Percentiles rank a stretch among this genome's conserved stretches.
These are phyloP conservation scores for Diceros bicornis DNA, from an alignment of 2,797 vertebrate species.

Conservation along the genomic window DNA sequence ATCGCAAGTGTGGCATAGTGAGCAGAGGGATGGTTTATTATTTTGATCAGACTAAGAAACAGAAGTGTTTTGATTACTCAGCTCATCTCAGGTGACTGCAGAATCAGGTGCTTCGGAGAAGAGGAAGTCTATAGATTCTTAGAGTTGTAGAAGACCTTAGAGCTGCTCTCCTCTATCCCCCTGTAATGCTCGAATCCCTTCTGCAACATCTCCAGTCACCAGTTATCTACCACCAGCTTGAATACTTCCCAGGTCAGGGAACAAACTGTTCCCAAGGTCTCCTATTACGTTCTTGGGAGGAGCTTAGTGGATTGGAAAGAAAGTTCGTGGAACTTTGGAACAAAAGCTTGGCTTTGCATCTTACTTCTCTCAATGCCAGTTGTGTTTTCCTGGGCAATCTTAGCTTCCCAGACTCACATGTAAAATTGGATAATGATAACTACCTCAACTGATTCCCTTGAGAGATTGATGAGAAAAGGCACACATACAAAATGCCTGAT, in stretches of 20 bases:
- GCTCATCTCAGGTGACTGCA: not conserved
- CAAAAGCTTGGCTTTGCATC: not conserved
- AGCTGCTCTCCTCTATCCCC: not conserved
- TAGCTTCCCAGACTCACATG: not conserved
- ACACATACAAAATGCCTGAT: not conserved
- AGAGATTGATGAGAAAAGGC: conserved; percentile 40
- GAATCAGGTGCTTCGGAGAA: not conserved
- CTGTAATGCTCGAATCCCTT: not conserved
- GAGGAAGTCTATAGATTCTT: not conserved
- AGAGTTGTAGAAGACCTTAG: too few relatives aligned
- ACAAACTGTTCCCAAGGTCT: not conserved
- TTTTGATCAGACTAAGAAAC: not conserved
- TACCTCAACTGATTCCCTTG: not conserved
- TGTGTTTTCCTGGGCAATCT: not conserved
- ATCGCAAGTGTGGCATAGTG: too few relatives aligned
- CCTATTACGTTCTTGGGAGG: not conserved
- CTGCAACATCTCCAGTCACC: not conserved
- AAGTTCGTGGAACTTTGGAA: not conserved
- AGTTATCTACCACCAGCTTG: not conserved
- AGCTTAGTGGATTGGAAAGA: not conserved
- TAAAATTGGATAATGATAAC: not conserved
- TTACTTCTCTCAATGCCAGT: not conserved
- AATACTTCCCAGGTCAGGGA: not conserved
- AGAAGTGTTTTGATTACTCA: not conserved
- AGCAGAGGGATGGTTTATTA: not conserved